Evolutionary conservation across 2,113 vertebrate genomes (phyloP).

Genomic region (Vimba vimba): DNA sequence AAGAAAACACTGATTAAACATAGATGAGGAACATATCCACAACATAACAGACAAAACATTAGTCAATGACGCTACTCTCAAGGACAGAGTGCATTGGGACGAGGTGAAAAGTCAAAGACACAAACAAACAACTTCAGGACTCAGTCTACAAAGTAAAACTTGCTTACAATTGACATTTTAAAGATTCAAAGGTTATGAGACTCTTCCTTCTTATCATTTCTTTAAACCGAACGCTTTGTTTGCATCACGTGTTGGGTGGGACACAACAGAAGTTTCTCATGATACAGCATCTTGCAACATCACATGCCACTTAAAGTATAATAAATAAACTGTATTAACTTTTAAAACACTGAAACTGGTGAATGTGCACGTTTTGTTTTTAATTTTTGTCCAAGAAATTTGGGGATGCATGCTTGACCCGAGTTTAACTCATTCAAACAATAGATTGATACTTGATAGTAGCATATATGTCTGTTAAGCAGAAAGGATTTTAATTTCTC

Average conservation of each 20-base stretch:
- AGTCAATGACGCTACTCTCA: neutral
- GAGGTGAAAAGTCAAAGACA: neutral
- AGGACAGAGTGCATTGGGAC: neutral
- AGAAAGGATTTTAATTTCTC: no score
- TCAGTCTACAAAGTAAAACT: neutral
- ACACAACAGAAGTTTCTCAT: neutral
- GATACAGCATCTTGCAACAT: no score
- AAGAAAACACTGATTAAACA: constrained; percentile 38
- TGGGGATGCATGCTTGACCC: no score
- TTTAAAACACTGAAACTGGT: no score
- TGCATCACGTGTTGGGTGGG: neutral
- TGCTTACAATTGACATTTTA: neutral
- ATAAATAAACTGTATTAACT: no score
- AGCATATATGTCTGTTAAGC: no score
- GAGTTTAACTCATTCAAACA: no score
- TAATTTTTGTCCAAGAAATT: no score
- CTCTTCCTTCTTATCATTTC: neutral
- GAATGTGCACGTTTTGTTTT: no score
- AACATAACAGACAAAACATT: neutral
- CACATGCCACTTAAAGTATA: no score
- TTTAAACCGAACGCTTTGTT: neutral
- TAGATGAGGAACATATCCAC: neutral
- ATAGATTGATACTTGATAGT: no score
- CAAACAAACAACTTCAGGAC: neutral
- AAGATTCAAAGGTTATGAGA: neutral